Evolutionary conservation across 2,113 vertebrate genomes (phyloP).

Genomic region (Rhinichthys klamathensis): DNA sequence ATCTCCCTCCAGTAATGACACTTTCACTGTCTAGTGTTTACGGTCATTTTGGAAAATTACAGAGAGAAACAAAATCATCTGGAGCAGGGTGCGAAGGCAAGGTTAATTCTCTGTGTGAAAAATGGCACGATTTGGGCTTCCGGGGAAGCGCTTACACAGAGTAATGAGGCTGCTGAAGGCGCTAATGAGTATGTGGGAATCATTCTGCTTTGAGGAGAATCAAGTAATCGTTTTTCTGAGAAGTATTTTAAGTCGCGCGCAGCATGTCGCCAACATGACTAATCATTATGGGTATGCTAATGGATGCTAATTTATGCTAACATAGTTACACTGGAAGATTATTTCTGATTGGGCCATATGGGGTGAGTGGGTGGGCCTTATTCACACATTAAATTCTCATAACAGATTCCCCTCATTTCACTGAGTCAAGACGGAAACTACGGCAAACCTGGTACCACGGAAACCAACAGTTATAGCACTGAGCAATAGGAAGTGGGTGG

Average conservation of each 20-base stretch:
- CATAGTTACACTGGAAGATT: constrained; percentile 37
- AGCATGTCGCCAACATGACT: constrained; percentile 32
- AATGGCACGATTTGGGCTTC: constrained; percentile 21
- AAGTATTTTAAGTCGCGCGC: constrained; percentile 27
- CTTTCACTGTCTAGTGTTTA: constrained; percentile 28
- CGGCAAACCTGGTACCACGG: constrained; percentile 33
- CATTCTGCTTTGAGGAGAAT: constrained; percentile 39
- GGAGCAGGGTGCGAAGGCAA: neutral
- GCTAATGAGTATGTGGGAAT: constrained; percentile 44
- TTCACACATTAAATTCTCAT: constrained; percentile 43
- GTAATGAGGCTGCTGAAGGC: constrained; percentile 41
- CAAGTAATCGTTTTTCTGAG: constrained; percentile 33
- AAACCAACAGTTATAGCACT: constrained; percentile 17
- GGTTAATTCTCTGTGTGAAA: constrained; percentile 41
- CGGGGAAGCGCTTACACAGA: constrained; percentile 24
- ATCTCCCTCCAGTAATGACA: constrained; percentile 35
- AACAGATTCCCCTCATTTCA: constrained; percentile 55
- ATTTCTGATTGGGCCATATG: constrained; percentile 62
- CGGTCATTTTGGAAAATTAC: constrained; percentile 19
- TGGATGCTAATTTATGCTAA: constrained; percentile 53
- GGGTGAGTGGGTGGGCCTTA: constrained; percentile 61
- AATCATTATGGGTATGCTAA: constrained; percentile 52
- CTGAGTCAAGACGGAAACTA: constrained; percentile 53
- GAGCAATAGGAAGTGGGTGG: constrained; percentile 35
- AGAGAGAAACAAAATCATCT: constrained; percentile 23